These are phyloP conservation scores for Cyrtonyx montezumae DNA, from an alignment of 2,113 vertebrate species.

Conservation along the genomic window DNA sequence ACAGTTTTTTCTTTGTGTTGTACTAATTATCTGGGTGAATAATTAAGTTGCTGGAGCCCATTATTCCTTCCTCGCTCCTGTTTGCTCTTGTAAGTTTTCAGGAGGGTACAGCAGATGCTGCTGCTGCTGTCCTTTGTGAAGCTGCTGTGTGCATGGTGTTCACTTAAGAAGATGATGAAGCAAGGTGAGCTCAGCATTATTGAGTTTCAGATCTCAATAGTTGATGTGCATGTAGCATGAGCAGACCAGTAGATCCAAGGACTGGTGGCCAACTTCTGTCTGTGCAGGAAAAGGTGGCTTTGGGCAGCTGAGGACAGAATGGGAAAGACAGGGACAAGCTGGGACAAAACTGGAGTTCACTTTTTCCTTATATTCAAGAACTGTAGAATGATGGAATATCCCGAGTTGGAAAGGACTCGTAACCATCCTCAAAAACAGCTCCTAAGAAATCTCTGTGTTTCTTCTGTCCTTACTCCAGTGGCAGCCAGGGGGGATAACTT, in stretches of 20 bases:
- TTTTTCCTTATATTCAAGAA: background rate
- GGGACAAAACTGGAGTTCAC: background rate
- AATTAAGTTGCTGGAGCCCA: rapidly evolving
- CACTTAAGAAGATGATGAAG: background rate
- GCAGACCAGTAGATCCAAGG: background rate
- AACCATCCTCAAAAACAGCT: no score
- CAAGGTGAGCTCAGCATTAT: background rate
- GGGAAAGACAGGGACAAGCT: background rate
- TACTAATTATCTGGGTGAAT: background rate
- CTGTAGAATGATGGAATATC: no score
- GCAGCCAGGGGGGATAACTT: background rate
- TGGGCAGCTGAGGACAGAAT: background rate
- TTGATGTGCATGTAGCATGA: background rate
- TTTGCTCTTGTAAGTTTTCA: background rate
- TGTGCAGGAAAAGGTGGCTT: background rate
- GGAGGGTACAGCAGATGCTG: background rate
- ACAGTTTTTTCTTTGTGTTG: background rate
- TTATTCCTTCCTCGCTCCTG: background rate
- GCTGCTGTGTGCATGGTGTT: background rate
- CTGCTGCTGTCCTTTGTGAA: background rate
- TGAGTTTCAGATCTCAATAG: background rate
- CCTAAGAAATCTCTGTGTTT: background rate
- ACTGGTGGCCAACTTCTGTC: background rate
- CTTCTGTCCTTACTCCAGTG: background rate
- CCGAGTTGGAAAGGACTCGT: no score